Base-by-base conservation (phyloP, 1,140 invertebrate genomes). In the Diorhabda carinulata region DNA sequence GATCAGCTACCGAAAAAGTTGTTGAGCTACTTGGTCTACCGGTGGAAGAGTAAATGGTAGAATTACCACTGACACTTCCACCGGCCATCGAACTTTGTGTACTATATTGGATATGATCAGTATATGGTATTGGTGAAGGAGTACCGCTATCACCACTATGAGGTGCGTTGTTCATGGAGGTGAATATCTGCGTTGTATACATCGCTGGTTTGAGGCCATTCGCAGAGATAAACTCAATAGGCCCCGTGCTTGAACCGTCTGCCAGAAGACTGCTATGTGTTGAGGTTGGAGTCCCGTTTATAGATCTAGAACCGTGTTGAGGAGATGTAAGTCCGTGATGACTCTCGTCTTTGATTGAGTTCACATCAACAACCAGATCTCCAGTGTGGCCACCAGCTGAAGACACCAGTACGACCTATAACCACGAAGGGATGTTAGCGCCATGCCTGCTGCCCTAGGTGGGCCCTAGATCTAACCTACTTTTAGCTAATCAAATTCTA, bases 91-190 rank as follows among this genome's bases (percentile, higher is more conserved):
- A 84, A 79, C 81, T 86, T 79, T 81, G 85, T 72, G 82, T 83
- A 76, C 87, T 87, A 77, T 87, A 85, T 64, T 82, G 71, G 8
- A 73, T 76, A 70, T 84, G 81, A 61, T 81, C 81, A 43, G 73
- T 82, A 70, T 87, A 87, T n/a, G 87, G 86, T 66, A 85, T 87
- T 9, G 87, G 86, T 45, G 83, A 84, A 10, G 83, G 83, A 8
- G 82, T 81, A 10, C 81, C 82, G 74, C 82, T 83, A 45, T 78
- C 81, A 59, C 78, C 77, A 60, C 80, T 79, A 43, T 61, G 56
- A 52, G 77, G 73, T 10, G 78, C 70, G 68, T 74, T 76, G 68
- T 73, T 76, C 75, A 79, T 80, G 64, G 81, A 70, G 64, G 80
- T 78, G 78, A 83, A 84, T 74, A 85, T 84, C 73, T 84, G 83